phyloP scores from a whole-genome alignment of 2,888 invertebrate species.

The Megastigmus dorsalis region DNA sequence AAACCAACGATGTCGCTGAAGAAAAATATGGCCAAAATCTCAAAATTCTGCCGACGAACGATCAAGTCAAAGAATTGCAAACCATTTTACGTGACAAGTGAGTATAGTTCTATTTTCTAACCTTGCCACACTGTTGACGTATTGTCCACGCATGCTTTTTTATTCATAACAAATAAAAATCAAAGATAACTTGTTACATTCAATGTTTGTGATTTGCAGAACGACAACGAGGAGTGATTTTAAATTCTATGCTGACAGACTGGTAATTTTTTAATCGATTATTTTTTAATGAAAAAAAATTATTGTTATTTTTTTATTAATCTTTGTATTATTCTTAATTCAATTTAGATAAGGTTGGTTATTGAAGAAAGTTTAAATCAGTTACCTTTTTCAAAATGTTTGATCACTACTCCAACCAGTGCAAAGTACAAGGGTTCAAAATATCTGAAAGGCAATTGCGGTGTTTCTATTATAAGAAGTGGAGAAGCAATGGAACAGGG shows the following conservation, averaged over 20 bases:
- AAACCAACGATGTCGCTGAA: conserved; percentile 72
- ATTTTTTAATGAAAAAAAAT: neutral
- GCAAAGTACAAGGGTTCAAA: conserved; percentile 93
- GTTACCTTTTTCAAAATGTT: conserved; percentile 92
- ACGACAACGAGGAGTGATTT: conserved; percentile 95
- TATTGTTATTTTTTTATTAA: neutral
- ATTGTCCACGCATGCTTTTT: neutral
- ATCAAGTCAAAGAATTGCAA: conserved; percentile 88
- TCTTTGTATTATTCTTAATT: neutral
- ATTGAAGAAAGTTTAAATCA: conserved; percentile 99
- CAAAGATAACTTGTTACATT: neutral
- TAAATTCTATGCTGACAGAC: conserved; percentile 97
- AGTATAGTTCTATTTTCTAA: conserved; percentile 57
- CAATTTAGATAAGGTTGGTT: conserved; percentile 87
- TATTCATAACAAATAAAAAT: neutral
- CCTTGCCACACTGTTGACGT: neutral
- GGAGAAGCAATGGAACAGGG: conserved; percentile 99
- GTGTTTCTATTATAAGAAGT: conserved; percentile 95
- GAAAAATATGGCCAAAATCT: conserved; percentile 83
- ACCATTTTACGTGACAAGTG: conserved; percentile 92
- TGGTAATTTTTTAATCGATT: conserved; percentile 76
- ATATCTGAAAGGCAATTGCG: conserved; percentile 98
- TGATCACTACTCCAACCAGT: conserved; percentile 95
- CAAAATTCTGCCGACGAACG: conserved; percentile 83
- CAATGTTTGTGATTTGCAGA: conserved; percentile 76